Evolutionary conservation across 2,888 invertebrate species (phyloP), one percentile per base, ranked within the genome.

Genomic region (Apocheima hispidaria): DNA sequence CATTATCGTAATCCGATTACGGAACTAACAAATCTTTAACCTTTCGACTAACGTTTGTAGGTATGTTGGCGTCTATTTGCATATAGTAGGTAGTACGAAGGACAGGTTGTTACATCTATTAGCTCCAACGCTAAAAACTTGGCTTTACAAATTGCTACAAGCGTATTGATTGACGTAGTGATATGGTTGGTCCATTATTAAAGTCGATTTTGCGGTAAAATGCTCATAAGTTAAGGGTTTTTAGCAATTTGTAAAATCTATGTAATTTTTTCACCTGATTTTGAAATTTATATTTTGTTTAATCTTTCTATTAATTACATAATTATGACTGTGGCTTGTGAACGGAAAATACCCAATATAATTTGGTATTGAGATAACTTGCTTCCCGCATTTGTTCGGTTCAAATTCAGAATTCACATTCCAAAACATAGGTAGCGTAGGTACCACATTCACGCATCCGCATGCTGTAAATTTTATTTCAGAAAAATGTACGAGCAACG

Each of bases 1-100:
- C 38, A 33, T 36, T 50, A 41, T 41, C 38, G 43, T 60, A 60
- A 60, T 55, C 23, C 16, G 44, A 60, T 60, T 55, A 60, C 50
- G 50, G 55, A 60, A 60, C 28, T 44, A 9, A 20, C 26, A 30
- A 61, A 52, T 57, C 41, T 36, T 52, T 43, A 5, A 35, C 3
- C 14, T 20, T 21, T 4, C 3, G 21, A 21, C 21, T 40, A 20
- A 16, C 23, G 12, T 43, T 57, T 50, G 20, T 18, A 43, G n/a
- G 9, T 18, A 18, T 28, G 5, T 44, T 28, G 23, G 9, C 20
- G 46, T 30, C 18, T 12, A 33, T 33, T 30, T 30, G 20, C 30
- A 28, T 16, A 16, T n/a, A 28, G 9, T 16, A 20, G 9, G 10
- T 40, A 20, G n/a, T n/a, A n/a, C n/a, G n/a, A n/a, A n/a, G n/a